Conservation (phyloP, 2,113 vertebrate genomes). For the Theristicus caerulescens region DNA sequence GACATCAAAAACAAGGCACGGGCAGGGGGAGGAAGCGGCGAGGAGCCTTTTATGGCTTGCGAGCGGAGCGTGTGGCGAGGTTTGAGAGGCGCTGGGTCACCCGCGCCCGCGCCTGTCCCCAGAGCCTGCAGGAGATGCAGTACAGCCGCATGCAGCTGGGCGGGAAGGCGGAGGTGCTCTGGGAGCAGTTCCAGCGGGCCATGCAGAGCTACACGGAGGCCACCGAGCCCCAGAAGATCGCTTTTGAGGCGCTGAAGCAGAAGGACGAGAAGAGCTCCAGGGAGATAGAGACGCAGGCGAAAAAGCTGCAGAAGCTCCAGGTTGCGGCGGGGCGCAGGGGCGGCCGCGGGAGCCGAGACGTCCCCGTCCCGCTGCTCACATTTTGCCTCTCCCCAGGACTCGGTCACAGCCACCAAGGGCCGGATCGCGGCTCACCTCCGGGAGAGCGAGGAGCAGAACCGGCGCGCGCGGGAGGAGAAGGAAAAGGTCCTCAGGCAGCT, state of each 20-base stretch:
- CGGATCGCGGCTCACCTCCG: constrained; percentile 43
- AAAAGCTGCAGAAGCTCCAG: constrained; percentile 81
- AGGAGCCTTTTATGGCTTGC: background rate
- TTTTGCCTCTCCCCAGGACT: constrained; percentile 56
- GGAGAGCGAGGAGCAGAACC: constrained; percentile 63
- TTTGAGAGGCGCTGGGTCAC: background rate
- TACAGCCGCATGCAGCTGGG: constrained; percentile 70
- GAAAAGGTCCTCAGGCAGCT: constrained; percentile 63
- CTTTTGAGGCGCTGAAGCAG: constrained; percentile 69
- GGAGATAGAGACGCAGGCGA: constrained; percentile 77
- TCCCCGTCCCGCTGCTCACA: accelerated
- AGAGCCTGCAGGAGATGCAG: constrained; percentile 82
- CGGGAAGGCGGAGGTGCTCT: constrained; percentile 69
- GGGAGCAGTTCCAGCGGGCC: constrained; percentile 73
- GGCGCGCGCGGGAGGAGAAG: constrained; percentile 42
- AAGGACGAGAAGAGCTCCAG: constrained; percentile 75
- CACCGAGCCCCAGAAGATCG: constrained; percentile 69
- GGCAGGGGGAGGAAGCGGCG: accelerated
- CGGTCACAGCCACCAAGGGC: constrained; percentile 47
- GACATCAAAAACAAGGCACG: constrained; percentile 81
- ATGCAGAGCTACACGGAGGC: constrained; percentile 67
- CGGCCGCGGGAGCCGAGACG: accelerated
- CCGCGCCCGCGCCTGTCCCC: background rate
- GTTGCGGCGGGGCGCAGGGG: background rate
- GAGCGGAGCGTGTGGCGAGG: accelerated